phyloP scores from a whole-genome alignment of 2,113 vertebrate genomes.

The Formicarius rufipectus region DNA sequence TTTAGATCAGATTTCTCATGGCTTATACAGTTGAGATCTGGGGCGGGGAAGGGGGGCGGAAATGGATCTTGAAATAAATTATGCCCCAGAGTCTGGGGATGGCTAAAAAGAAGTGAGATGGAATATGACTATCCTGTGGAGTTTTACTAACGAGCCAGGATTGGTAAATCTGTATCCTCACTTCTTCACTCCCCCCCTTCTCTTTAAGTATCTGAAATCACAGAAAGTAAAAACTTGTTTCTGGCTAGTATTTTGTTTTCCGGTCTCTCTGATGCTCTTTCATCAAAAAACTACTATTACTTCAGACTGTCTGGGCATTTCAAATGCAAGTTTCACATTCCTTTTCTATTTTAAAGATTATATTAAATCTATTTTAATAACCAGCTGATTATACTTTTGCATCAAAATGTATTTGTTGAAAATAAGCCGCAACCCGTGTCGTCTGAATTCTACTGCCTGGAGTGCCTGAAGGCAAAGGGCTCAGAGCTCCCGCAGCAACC shows the following conservation, averaged over 20 bases:
- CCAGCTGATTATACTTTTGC: background rate
- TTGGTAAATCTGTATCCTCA: background rate
- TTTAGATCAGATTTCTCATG: background rate
- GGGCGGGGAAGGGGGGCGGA: too few relatives aligned
- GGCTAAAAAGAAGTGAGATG: background rate
- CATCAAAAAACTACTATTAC: background rate
- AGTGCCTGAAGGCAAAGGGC: background rate
- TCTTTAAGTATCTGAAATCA: background rate
- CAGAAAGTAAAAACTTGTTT: background rate
- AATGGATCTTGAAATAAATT: background rate
- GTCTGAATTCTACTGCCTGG: fast-evolving
- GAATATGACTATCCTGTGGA: background rate
- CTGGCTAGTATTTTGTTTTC: background rate
- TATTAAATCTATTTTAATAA: background rate
- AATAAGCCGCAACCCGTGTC: background rate
- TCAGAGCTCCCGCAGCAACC: background rate
- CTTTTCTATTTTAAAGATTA: background rate
- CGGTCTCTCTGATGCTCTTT: background rate
- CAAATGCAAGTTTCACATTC: background rate
- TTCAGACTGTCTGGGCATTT: background rate
- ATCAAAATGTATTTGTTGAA: background rate
- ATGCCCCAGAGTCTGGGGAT: background rate
- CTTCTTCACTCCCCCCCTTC: background rate
- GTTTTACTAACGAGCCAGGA: background rate
- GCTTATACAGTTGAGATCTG: background rate